Evolutionary conservation across 1,140 invertebrate genomes (phyloP), one percentile per base, ranked within the genome.

Genomic region (Plodia interpunctella): DNA sequence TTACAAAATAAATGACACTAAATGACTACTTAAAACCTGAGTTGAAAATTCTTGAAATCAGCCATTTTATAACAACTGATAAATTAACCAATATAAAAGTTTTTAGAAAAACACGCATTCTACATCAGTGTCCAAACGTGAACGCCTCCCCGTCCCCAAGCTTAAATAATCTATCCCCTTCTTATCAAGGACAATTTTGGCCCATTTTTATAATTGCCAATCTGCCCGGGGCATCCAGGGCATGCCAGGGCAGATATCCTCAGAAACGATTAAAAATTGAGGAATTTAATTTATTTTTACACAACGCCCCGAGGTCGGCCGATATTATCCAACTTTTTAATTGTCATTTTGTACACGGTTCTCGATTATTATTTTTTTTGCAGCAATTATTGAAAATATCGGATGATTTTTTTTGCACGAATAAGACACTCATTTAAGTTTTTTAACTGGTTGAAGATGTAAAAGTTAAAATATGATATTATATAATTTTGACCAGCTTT

Each of bases 141-240:
- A 44, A 44, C 38, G 5, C 38, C 1, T 3, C 38, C 15, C 8
- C 32, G 32, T 35, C 32, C 38, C 0, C n/a, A 5, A 44, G 13
- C 38, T 44, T 44, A 44, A 44, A 44, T 2, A 53, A 53, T 11
- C 49, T 51, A 51, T 20, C 21, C 51, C 51, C 51, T 53, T 53
- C 25, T 53, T 57, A 55, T 60, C 54, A 55, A 60, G 60, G 60
- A 57, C 65, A 59, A 72, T 68, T 74, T 70, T 25, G 49, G 66
- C 13, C 57, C 61, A 63, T 68, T 67, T 74, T 74, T 74, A 72
- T 77, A 77, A 77, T 77, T 74, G 72, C 69, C 74, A 72, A 77
- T 77, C 66, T 72, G 62, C 61, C 57, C 50, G 50, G 56, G 60
- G 67, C 35, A 38, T 9, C 38, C 38, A 15, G 38, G 15, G 15